phyloP scores from a whole-genome alignment of 2,113 vertebrate genomes.

The Ciconia stormi region DNA sequence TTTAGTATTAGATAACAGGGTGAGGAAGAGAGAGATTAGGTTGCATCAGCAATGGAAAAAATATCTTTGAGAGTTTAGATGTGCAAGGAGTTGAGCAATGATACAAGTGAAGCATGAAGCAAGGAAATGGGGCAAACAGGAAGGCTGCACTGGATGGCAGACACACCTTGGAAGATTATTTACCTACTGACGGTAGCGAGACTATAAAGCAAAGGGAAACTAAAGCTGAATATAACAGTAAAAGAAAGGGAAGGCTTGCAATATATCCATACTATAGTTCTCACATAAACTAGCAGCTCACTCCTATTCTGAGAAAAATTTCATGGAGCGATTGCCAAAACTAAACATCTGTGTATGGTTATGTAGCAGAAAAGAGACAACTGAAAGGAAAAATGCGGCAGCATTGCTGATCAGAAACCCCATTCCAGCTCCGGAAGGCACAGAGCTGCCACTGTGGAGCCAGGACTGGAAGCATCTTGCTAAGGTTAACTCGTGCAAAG shows the following conservation, averaged over 20 bases:
- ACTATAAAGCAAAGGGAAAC: neutral
- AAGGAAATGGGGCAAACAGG: neutral
- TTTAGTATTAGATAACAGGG: conserved; percentile 18
- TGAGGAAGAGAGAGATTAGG: neutral
- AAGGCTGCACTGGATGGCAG: neutral
- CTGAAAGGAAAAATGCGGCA: neutral
- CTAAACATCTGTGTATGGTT: neutral
- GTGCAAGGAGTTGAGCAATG: neutral
- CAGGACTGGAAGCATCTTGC: neutral
- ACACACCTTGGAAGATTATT: neutral
- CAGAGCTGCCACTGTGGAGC: neutral
- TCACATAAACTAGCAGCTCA: neutral
- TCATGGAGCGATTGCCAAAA: neutral
- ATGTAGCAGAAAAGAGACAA: neutral
- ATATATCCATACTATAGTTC: neutral
- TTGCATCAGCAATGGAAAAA: conserved; percentile 25
- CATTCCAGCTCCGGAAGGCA: neutral
- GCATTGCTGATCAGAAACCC: neutral
- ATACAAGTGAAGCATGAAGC: neutral
- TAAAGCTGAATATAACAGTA: neutral
- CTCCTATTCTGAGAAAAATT: neutral
- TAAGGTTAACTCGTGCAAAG: neutral
- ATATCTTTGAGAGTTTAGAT: neutral
- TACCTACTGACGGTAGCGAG: neutral
- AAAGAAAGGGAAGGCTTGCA: neutral